These are phyloP conservation scores for Tupaia tana DNA, from an alignment of 2,113 vertebrate species.

Conservation along the genomic window DNA sequence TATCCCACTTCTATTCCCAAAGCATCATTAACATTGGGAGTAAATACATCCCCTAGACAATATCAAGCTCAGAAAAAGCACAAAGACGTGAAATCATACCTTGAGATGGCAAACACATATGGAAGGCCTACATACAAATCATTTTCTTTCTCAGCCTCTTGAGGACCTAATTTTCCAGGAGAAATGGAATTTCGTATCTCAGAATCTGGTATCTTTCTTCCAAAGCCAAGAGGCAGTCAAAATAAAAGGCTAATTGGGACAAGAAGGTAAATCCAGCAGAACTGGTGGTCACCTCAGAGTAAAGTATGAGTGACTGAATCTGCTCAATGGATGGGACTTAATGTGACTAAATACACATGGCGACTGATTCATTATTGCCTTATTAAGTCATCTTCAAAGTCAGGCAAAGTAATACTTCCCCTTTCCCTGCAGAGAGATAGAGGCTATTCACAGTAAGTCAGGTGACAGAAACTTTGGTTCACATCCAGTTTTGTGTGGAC, in stretches of 20 bases:
- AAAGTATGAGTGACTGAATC: not conserved
- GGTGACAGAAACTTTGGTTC: slow-evolving; percentile 72
- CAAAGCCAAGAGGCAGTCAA: not conserved
- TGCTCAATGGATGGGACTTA: not conserved
- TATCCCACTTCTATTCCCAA: not conserved
- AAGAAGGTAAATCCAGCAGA: not conserved
- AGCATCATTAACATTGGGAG: not conserved
- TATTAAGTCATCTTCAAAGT: slow-evolving; percentile 60
- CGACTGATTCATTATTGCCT: slow-evolving; percentile 65
- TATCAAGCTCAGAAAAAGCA: not conserved
- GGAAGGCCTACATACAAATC: not conserved
- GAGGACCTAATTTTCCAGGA: slow-evolving; percentile 18
- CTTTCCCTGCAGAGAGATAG: slow-evolving; percentile 12
- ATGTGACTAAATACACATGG: not conserved
- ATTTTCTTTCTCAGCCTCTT: not conserved
- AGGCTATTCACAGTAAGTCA: slow-evolving; percentile 60
- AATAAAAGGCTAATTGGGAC: not conserved
- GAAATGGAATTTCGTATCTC: not conserved
- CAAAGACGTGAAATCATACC: not conserved
- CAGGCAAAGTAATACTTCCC: slow-evolving; percentile 54
- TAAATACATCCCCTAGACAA: not conserved
- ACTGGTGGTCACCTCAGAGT: not conserved
- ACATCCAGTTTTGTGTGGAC: slow-evolving; percentile 63
- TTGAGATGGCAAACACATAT: not conserved
- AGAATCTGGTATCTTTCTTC: not conserved